Conservation (phyloP, 2,113 vertebrate genomes). For the Pteruthius melanotis region DNA sequence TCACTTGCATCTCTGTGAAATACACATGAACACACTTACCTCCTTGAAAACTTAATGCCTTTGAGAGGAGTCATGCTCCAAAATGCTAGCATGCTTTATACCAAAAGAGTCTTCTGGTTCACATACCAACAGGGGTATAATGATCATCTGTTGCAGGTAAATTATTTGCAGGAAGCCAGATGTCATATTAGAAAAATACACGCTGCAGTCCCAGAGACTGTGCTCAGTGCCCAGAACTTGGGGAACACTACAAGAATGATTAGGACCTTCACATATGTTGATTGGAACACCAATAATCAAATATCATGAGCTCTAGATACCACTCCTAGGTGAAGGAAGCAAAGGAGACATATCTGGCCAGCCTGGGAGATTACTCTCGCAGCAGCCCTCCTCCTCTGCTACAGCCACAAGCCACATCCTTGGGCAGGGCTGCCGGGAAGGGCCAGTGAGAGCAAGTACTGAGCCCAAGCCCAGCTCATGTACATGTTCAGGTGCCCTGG, state of each 20-base stretch:
- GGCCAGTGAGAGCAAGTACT: neutral
- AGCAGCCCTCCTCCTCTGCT: neutral
- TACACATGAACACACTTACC: neutral
- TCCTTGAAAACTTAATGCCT: neutral
- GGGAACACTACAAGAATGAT: neutral
- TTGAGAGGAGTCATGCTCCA: neutral
- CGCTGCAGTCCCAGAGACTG: accelerated
- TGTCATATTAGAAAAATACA: neutral
- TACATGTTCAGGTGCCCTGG: neutral
- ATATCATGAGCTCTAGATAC: neutral
- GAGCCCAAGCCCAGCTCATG: neutral
- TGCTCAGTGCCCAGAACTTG: neutral
- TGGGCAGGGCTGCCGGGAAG: neutral
- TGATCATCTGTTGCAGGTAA: neutral
- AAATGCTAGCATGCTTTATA: neutral
- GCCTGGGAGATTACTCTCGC: neutral
- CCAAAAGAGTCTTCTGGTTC: neutral
- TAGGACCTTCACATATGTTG: neutral
- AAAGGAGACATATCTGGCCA: neutral
- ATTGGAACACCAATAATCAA: neutral
- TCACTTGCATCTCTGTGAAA: neutral
- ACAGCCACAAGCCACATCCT: neutral
- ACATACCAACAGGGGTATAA: neutral
- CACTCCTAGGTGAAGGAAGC: neutral
- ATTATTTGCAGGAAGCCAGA: neutral